Base-by-base conservation (phyloP, 2,797 vertebrate genomes). In the Coilia nasus region DNA sequence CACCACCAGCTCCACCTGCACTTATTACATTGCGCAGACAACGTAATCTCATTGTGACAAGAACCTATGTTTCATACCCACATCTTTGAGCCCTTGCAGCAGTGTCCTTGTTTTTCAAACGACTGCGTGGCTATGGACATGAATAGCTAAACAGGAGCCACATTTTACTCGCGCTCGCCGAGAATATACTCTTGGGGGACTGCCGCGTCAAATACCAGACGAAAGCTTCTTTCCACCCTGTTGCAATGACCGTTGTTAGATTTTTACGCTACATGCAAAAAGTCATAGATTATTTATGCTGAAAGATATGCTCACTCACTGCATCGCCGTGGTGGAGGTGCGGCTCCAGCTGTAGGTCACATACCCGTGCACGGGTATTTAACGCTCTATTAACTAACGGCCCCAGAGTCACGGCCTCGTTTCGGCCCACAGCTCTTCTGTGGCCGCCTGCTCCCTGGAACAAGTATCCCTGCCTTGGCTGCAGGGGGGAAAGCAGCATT, bases 101-200 rank as follows among this genome's bases (percentile, higher is more conserved):
- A 71, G 11, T 71, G 67, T 35, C 67, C 67, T 71, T 71, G 67
- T 71, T 71, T 71, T 71, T 15, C n/a, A 71, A 71, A 19, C 31
- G 67, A 28, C 28, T 71, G 28, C 25, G 14, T 35, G 67, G 67
- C 0, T 41, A 6, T 25, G 60, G 60, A 17, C 25, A 41, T 75
- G 31, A 15, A 75, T 75, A 75, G 67, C 67, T 75, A 35, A 35
- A 41, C 67, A 17, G 67, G 67, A 75, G 67, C 28, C 25, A 31
- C 28, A 17, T 41, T 75, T 59, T 59, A 41, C 35, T 41, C 35
- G 5, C 21, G 19, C 57, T 75, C 67, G 12, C 28, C 31, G 31
- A 64, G 28, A 23, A 28, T 11, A 11, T 28, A 14, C 14, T 35
- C 14, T 12, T 6, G 28, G 12, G 28, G 31, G 31, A 31, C 67